These are phyloP conservation scores for Panulirus ornatus DNA, from an alignment of 1,140 invertebrate species.

Conservation along the genomic window DNA sequence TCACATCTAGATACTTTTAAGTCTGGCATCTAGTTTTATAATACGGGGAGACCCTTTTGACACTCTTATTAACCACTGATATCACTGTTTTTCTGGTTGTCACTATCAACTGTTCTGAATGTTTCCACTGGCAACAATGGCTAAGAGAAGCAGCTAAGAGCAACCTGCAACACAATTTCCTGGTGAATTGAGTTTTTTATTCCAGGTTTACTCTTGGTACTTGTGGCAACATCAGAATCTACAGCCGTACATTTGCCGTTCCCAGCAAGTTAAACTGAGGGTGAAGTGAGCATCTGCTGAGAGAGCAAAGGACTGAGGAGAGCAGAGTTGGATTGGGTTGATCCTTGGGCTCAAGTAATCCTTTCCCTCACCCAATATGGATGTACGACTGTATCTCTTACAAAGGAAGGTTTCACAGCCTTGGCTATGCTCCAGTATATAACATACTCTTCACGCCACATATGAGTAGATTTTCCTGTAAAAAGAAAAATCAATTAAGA, in stretches of 20 bases:
- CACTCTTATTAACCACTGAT: constrained; percentile 42
- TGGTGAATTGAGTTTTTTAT: constrained; percentile 25
- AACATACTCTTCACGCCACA: constrained; percentile 85
- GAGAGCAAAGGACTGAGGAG: constrained; percentile 48
- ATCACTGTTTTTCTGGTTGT: constrained; percentile 36
- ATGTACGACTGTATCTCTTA: constrained; percentile 48
- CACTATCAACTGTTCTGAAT: constrained; percentile 38
- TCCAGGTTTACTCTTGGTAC: constrained; percentile 24
- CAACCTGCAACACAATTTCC: constrained; percentile 38
- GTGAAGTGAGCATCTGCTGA: constrained; percentile 60
- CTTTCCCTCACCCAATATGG: constrained; percentile 44
- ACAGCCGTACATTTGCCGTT: constrained; percentile 30
- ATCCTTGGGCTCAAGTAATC: constrained; percentile 9
- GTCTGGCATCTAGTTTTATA: constrained; percentile 27
- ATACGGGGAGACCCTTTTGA: background rate
- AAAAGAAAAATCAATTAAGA: constrained; percentile 76
- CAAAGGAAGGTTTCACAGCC: constrained; percentile 64
- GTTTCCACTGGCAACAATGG: constrained; percentile 30
- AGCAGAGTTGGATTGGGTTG: constrained; percentile 54
- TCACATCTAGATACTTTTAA: background rate
- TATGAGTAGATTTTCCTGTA: constrained; percentile 93
- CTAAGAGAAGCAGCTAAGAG: constrained; percentile 36
- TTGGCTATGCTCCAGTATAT: constrained; percentile 50
- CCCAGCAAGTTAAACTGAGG: constrained; percentile 46
- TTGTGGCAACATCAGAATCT: constrained; percentile 32